These are phyloP conservation scores for Proctacanthus coquilletti DNA, from an alignment of 1,140 invertebrate species.

Conservation along the genomic window DNA sequence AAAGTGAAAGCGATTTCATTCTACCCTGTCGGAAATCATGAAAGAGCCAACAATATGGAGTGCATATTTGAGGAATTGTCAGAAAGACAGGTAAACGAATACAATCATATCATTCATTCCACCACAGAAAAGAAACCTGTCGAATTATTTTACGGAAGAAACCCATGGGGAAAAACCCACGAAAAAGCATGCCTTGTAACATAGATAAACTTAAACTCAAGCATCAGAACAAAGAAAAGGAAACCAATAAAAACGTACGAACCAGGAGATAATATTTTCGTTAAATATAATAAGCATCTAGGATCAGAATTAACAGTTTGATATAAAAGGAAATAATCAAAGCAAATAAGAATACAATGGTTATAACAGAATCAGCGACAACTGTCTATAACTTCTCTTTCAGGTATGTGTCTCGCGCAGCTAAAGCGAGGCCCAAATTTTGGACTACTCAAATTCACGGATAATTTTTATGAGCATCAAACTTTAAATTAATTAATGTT, in stretches of 20 bases:
- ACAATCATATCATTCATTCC: background rate
- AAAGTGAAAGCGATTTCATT: background rate
- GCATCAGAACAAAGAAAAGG: background rate
- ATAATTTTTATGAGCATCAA: background rate
- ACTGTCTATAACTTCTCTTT: constrained; percentile 1
- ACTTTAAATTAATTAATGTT: background rate
- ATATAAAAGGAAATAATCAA: background rate
- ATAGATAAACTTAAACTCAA: constrained; percentile 1
- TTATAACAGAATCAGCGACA: background rate
- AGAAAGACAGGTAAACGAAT: background rate
- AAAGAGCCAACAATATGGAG: background rate
- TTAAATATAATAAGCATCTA: background rate
- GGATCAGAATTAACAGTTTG: background rate
- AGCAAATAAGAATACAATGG: background rate
- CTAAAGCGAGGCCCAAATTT: background rate
- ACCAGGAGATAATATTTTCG: background rate
- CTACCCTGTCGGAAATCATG: background rate
- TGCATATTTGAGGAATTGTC: background rate
- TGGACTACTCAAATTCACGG: background rate
- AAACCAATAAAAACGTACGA: background rate
- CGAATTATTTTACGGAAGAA: background rate
- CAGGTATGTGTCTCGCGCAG: background rate
- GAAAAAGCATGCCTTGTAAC: background rate
- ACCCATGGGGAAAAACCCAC: too few species aligned
- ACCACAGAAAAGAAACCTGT: background rate